A percentile compares a stretch with the other conserved stretches of the same genome.
Evolutionary conservation across 1,140 invertebrate genomes (phyloP).

Genomic region (Papilio machaon): DNA sequence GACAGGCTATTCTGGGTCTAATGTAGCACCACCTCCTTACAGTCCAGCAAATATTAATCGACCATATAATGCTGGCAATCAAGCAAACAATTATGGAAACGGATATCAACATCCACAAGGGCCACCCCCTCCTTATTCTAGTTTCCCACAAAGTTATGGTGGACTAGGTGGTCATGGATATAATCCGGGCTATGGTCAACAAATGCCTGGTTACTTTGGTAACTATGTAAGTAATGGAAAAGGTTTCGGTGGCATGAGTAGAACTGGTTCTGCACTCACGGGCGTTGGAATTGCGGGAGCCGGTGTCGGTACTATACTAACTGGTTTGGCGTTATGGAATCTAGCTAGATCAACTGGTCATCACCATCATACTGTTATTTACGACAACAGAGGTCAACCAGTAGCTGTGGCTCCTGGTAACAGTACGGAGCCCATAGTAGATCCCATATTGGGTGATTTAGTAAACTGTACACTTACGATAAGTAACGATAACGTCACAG

Average conservation of each 20-base stretch:
- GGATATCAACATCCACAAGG: constrained; percentile 65
- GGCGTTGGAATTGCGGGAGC: constrained; percentile 75
- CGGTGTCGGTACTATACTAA: constrained; percentile 76
- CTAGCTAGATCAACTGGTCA: constrained; percentile 75
- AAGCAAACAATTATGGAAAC: constrained; percentile 51
- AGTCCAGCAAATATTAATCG: constrained; percentile 46
- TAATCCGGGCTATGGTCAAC: constrained; percentile 53
- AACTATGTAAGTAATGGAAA: constrained; percentile 61
- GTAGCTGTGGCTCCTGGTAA: constrained; percentile 72
- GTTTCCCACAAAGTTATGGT: constrained; percentile 56
- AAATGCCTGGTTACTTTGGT: constrained; percentile 72
- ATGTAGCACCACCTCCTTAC: constrained; percentile 52
- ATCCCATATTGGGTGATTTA: constrained; percentile 76
- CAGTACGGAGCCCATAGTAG: constrained; percentile 56
- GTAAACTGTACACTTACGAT: constrained; percentile 78
- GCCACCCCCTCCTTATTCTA: constrained; percentile 65
- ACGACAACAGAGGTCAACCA: constrained; percentile 73
- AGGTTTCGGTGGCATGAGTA: constrained; percentile 67
- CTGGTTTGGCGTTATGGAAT: constrained; percentile 80
- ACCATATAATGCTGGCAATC: constrained; percentile 42
- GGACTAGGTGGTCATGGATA: constrained; percentile 53
- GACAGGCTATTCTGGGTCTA: constrained; percentile 51
- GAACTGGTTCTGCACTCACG: constrained; percentile 64
- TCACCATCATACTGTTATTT: constrained; percentile 74
- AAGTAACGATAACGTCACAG: constrained; percentile 66